Percentiles rank a stretch among this genome's conserved stretches.
Evolutionary conservation across 1,140 invertebrate species (phyloP).

Genomic region (Magallana angulata): DNA sequence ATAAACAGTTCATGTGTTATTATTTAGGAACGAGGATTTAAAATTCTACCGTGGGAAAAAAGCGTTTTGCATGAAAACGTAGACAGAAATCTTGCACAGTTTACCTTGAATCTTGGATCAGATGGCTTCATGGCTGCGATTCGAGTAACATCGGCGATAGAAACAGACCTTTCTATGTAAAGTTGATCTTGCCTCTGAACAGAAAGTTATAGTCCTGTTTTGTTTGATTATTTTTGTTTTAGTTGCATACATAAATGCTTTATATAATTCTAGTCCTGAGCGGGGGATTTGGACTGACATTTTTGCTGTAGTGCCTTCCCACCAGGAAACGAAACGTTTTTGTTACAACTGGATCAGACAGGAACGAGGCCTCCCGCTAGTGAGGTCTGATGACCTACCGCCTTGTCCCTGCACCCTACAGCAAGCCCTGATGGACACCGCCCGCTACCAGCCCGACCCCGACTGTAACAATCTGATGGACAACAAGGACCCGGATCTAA

Average conservation of each 20-base stretch:
- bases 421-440: constrained; percentile 43
- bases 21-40: not conserved
- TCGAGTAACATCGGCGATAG: not conserved
- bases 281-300: constrained; percentile 39
- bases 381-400: not conserved
- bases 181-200: not conserved
- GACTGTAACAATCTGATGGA: constrained; percentile 15
- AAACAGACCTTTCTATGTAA: not conserved
- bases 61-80: not conserved
- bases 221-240: too few relatives aligned
- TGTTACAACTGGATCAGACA: constrained; percentile 26
- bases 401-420: constrained; percentile 45
- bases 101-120: not conserved
- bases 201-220: too few relatives aligned
- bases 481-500: not conserved
- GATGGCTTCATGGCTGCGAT: not conserved
- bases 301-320: constrained; percentile 12
- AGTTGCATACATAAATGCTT: too few relatives aligned
- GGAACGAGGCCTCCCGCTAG: not conserved
- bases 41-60: not conserved
- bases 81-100: not conserved
- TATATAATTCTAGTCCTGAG: not conserved
- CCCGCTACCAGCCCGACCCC: constrained; percentile 43
- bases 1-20: too few relatives aligned
- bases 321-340: not conserved